Percentiles rank a stretch among this genome's conserved stretches.
Evolutionary conservation across 2,888 invertebrate genomes (phyloP).

Genomic region (Andrena dorsata): DNA sequence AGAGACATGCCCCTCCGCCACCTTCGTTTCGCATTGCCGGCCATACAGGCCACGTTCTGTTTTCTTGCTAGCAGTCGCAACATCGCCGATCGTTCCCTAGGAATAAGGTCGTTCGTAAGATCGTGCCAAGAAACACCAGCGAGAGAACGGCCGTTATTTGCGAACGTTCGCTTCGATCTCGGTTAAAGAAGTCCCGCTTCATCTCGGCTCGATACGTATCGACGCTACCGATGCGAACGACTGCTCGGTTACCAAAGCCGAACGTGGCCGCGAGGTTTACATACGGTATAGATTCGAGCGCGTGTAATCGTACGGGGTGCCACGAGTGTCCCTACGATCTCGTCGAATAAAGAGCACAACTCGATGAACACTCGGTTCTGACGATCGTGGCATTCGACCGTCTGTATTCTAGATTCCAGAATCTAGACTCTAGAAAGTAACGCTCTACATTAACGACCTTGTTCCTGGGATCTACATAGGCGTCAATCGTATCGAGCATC

Average conservation of each 20-base stretch:
- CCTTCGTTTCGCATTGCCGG: constrained; percentile 77
- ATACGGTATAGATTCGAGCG: constrained; percentile 16
- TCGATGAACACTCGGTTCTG: constrained; percentile 4
- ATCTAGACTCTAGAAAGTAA: constrained; percentile 65
- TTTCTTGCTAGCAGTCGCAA: constrained; percentile 67
- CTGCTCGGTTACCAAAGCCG: not conserved
- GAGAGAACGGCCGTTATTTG: constrained; percentile 43
- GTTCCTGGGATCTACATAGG: constrained; percentile 69
- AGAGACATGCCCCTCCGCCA: constrained; percentile 63
- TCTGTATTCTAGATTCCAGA: constrained; percentile 1
- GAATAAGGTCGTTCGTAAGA: constrained; percentile 64
- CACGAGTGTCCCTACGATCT: constrained; percentile 4
- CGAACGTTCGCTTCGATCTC: constrained; percentile 35
- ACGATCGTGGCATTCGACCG: constrained; percentile 38
- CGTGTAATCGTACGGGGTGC: not conserved
- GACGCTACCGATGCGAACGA: constrained; percentile 1
- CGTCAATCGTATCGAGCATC: constrained; percentile 61
- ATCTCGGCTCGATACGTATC: not conserved
- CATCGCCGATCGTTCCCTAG: constrained; percentile 58
- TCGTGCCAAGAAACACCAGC: constrained; percentile 47
- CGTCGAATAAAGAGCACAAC: constrained; percentile 15
- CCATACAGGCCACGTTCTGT: constrained; percentile 75
- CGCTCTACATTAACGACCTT: constrained; percentile 72
- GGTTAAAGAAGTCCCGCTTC: not conserved
- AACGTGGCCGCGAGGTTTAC: not conserved